These are phyloP conservation scores for Poecilus cupreus DNA, from an alignment of 2,888 invertebrate species.

Conservation along the genomic window DNA sequence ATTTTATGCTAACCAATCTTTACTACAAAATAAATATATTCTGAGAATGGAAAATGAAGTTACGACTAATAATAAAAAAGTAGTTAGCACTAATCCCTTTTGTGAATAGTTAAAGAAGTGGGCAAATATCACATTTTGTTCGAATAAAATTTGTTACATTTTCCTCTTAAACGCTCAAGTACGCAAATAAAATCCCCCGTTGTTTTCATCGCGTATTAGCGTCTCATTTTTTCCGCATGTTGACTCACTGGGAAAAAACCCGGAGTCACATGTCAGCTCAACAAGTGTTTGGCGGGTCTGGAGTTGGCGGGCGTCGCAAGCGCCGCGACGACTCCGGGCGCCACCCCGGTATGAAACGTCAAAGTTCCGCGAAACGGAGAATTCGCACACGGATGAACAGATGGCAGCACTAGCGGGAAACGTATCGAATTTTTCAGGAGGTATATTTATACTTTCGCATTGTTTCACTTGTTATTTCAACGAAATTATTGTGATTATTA, in stretches of 20 bases:
- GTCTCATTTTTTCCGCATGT: conserved; percentile 25
- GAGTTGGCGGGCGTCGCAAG: not conserved
- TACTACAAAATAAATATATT: too few species aligned
- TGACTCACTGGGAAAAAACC: conserved; percentile 10
- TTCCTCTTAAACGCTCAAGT: too few species aligned
- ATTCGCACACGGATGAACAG: conserved; percentile 2
- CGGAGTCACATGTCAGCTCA: conserved; percentile 42
- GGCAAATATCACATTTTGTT: too few species aligned
- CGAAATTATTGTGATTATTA: not conserved
- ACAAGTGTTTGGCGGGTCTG: conserved; percentile 48
- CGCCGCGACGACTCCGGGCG: not conserved
- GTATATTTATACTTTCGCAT: not conserved
- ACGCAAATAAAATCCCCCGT: not conserved
- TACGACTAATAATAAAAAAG: too few species aligned
- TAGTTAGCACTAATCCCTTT: too few species aligned
- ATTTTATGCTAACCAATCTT: too few species aligned
- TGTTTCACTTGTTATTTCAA: not conserved
- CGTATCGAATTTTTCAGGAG: not conserved
- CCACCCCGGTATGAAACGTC: conserved; percentile 23
- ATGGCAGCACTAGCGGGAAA: conserved; percentile 26
- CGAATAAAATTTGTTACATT: not conserved
- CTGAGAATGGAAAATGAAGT: too few species aligned
- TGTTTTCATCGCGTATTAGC: not conserved
- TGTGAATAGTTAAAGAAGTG: too few species aligned
- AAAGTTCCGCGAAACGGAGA: conserved; percentile 23